phyloP scores from a whole-genome alignment of 2,113 vertebrate genomes.

The Cottus gobio region DNA sequence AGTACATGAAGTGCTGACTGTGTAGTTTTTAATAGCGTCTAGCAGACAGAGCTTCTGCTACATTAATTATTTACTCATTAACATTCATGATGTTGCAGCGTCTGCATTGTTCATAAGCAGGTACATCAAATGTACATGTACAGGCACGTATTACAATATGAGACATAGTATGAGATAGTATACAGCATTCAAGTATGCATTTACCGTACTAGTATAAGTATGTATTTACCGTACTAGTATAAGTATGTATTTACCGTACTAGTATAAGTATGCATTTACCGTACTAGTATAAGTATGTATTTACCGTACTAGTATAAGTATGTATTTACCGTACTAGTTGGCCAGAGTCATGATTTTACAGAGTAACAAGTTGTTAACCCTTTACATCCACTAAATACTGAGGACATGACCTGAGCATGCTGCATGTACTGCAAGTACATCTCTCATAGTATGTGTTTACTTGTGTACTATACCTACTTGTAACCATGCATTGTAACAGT shows the following conservation, averaged over 20 bases:
- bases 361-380: too few species aligned
- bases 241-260: neutral
- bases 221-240: neutral
- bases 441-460: too few species aligned
- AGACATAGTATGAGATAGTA: neutral
- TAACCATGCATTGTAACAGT: too few species aligned
- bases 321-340: neutral
- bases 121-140: neutral
- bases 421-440: too few species aligned
- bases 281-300: neutral
- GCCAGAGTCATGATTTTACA: neutral
- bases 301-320: neutral
- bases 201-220: neutral
- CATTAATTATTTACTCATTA: constrained; percentile 50
- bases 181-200: neutral
- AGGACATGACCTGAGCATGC: too few species aligned
- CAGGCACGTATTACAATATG: neutral
- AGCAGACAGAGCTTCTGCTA: constrained; percentile 12
- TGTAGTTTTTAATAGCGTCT: constrained; percentile 1
- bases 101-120: neutral
- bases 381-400: too few species aligned
- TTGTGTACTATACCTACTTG: too few species aligned
- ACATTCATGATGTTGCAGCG: neutral
- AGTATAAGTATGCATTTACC: neutral
- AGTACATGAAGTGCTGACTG: constrained; percentile 1